Base-by-base conservation (phyloP, 1,140 invertebrate species). In the Cryptotermes secundus region DNA sequence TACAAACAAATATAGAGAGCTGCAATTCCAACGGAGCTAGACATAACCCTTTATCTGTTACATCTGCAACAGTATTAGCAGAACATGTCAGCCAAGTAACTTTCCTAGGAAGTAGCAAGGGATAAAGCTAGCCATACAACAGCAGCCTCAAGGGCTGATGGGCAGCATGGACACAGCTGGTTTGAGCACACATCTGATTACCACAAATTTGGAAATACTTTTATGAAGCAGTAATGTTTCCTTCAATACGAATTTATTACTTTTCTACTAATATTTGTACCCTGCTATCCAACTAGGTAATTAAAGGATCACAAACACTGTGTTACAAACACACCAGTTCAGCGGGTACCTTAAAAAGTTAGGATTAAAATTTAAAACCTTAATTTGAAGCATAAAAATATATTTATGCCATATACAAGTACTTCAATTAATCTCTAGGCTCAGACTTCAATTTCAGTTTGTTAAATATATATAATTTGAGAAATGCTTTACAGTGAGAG, bases 361-460 rank as follows among this genome's bases (percentile, higher is more conserved):
- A 72, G n/a, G 59, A 72, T 31, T 72, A 10, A 72, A 72, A 72
- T n/a, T 72, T 72, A 9, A 4, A 72, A 31, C 14, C 26, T 72
- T n/a, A n/a, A 10, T 72, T 72, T 72, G 59, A 7, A 72, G 59
- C 31, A 10, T 72, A n/a, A 72, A 72, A 3, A n/a, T 72, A 72
- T 72, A 72, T n/a, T 31, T 26, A 72, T 12, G 14, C 1, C 59
- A 72, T 12, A 72, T 31, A 72, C n/a, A n/a, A n/a, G n/a, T n/a
- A n/a, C 59, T 31, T 72, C 59, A 72, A 72, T 31, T 14, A 72
- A 72, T 72, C 26, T 72, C 59, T 3, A 26, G 16, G 59, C 59
- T 31, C 59, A 72, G 59, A 72, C 31, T 72, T 72, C 59, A 72
- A 72, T 31, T 31, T 72, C 59, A 72, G 59, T n/a, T 72, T 72